A percentile compares a stretch with the other conserved stretches of the same genome.
These are phyloP conservation scores for Ichneumoninae sp. DNA, from an alignment of 2,888 invertebrate genomes.

Conservation along the genomic window DNA sequence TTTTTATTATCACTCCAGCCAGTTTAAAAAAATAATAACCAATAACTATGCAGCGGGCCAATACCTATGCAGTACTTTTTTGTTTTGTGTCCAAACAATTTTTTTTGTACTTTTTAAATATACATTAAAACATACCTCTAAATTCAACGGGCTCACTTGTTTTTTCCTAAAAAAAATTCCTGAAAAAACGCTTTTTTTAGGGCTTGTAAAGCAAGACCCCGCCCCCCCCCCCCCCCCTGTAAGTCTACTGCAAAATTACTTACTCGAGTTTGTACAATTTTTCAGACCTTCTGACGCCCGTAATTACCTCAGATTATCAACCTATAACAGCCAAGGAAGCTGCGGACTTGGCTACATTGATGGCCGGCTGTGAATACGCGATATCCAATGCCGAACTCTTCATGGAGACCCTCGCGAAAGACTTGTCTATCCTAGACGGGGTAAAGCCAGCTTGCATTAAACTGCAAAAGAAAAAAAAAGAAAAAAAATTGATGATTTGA, in stretches of 20 bases:
- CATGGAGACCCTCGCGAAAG: constrained; percentile 92
- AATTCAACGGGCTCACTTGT: too few species aligned
- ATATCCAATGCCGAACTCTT: constrained; percentile 93
- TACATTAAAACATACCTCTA: too few species aligned
- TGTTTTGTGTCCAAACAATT: too few species aligned
- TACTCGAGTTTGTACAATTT: constrained; percentile 11
- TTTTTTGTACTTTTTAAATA: too few species aligned
- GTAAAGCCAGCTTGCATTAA: constrained; percentile 83
- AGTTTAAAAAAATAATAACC: too few species aligned
- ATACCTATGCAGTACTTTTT: too few species aligned
- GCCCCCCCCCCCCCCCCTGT: too few species aligned
- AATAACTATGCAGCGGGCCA: too few species aligned
- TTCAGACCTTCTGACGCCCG: constrained; percentile 79
- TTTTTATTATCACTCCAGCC: too few species aligned
- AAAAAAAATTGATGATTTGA: constrained; percentile 1
- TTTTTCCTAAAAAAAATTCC: too few species aligned
- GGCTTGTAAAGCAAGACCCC: too few species aligned
- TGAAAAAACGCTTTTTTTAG: too few species aligned
- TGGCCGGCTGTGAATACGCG: constrained; percentile 94
- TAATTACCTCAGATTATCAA: constrained; percentile 88
- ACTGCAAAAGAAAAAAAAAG: background rate
- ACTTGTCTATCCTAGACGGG: constrained; percentile 94
- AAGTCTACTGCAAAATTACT: background rate
- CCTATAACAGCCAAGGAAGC: constrained; percentile 94
- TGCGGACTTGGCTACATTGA: constrained; percentile 92